Percentiles rank a stretch among this genome's conserved stretches.
Evolutionary conservation across 2,113 vertebrate species (phyloP).

Genomic region (Hemicordylus capensis): DNA sequence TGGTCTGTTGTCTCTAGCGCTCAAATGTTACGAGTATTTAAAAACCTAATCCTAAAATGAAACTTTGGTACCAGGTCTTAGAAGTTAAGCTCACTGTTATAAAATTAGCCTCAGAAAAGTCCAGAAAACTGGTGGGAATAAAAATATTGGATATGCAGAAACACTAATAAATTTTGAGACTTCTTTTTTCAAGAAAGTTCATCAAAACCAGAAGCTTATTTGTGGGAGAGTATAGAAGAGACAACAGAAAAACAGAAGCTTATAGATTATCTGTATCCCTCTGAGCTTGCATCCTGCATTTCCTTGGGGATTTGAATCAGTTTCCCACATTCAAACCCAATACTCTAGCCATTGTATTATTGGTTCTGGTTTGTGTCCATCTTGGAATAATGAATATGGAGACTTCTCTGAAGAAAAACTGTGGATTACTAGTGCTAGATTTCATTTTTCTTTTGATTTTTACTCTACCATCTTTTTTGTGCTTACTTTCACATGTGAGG

Average conservation of each 20-base stretch:
- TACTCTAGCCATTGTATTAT: no score
- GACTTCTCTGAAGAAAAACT: not conserved
- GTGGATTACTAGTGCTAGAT: not conserved
- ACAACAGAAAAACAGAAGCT: not conserved
- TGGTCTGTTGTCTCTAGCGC: not conserved
- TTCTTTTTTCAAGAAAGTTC: no score
- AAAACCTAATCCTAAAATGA: not conserved
- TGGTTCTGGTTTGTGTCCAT: no score
- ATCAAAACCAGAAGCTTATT: not conserved
- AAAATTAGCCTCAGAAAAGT: not conserved
- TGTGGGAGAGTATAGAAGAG: conserved; percentile 7
- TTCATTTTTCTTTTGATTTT: no score
- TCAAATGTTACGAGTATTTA: not conserved
- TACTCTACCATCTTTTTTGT: not conserved
- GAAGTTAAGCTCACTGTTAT: conserved; percentile 21
- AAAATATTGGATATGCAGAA: not conserved
- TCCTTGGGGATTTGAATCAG: no score
- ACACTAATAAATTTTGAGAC: no score
- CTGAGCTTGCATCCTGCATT: no score
- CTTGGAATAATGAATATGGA: not conserved
- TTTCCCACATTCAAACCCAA: no score
- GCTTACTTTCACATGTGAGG: not conserved
- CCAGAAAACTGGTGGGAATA: not conserved
- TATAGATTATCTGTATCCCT: not conserved
- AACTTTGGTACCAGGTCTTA: conserved; percentile 6